These are phyloP conservation scores for Halcyon leucocephala DNA, from an alignment of 2,797 vertebrate species.

Conservation along the genomic window DNA sequence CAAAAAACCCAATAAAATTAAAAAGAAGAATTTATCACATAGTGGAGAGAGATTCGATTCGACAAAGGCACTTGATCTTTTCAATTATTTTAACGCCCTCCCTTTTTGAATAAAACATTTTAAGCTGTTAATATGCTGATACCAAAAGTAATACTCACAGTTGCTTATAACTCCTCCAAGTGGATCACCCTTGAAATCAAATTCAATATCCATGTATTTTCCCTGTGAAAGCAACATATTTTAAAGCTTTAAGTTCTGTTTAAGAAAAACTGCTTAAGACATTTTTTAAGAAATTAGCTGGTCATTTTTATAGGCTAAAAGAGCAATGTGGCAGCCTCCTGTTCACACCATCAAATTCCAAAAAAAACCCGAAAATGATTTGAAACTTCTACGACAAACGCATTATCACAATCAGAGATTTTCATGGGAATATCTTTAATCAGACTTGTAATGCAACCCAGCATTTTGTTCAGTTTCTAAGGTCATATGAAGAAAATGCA, in stretches of 20 bases:
- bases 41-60: background rate
- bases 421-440: background rate
- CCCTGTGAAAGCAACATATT: conserved; percentile 84
- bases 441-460: background rate
- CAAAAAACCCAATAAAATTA: background rate
- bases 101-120: background rate
- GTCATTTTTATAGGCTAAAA: background rate
- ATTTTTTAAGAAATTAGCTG: background rate
- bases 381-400: background rate
- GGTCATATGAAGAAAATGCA: background rate
- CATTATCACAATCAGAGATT: background rate
- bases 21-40: background rate
- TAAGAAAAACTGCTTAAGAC: background rate
- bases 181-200: conserved; percentile 99
- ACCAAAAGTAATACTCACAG: conserved; percentile 88
- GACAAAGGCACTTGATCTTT: background rate
- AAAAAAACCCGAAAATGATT: background rate
- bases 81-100: background rate
- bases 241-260: background rate
- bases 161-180: conserved; percentile 99
- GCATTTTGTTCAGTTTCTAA: background rate
- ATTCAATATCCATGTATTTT: conserved; percentile 99
- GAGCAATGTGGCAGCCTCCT: background rate
- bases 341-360: rapidly evolving
- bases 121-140: background rate